Evolutionary conservation across 2,113 vertebrate genomes (phyloP), one percentile per base, ranked within the genome.

Genomic region (Anguilla rostrata): DNA sequence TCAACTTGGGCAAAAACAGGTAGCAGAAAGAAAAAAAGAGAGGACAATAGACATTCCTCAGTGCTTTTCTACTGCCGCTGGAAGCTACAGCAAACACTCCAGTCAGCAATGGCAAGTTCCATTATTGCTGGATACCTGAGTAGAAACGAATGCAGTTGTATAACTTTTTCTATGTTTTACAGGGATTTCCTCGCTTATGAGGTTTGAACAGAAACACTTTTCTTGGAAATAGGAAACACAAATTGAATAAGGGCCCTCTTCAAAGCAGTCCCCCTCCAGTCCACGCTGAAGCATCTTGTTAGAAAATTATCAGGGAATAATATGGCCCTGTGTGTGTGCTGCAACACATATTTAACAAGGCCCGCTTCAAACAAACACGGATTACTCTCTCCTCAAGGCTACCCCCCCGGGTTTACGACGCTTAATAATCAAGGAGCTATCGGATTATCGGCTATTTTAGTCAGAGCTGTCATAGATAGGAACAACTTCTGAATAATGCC

Each of bases 1-100:
- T 89, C 83, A 86, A 53, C 12, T 57, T 78, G 29, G 60, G 87
- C 63, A 81, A 89, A 86, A 53, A 46, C 43, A 46, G 43, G 43
- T 46, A 86, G 85, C 81, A 81, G 66, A 85, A 46, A 49, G 80
- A 84, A 43, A 43, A 80, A 34, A 40, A 46, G 84, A 2, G 41
- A 63, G 57, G n/a, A 43, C 46, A 84, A 81, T 43, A 81, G 83
- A 85, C 56, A 53, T 53, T 85, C 82, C 78, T 71, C 78, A 2
- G 81, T 83, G 85, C 57, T 60, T 66, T 66, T 26, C 60, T 66
- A 22, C 20, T 66, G 60, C 60, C 60, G 3, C 22, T 66, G 60
- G 60, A 53, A 53, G 49, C 49, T 2, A 53, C 7, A 8, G 49
- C 12, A 53, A 53, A 53, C 49, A 53, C 49, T 53, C 49, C 49